phyloP scores from a whole-genome alignment of 1,140 invertebrate species.

The Dolichoris vasculosae region DNA sequence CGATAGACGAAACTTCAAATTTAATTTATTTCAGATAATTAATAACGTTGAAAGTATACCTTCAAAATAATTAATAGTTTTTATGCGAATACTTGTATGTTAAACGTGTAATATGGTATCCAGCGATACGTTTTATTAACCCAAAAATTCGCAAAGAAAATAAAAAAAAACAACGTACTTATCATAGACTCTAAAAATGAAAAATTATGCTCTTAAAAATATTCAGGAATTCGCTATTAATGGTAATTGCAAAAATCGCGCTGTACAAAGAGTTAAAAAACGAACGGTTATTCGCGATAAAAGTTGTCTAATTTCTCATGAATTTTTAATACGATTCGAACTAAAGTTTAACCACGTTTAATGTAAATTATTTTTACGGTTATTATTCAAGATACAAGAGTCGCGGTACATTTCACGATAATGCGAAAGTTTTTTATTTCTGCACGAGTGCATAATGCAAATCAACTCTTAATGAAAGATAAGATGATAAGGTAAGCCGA shows the following conservation, averaged over 20 bases:
- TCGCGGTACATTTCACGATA: background rate
- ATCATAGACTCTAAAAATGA: background rate
- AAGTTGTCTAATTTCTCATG: background rate
- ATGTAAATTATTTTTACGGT: background rate
- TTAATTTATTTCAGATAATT: no score
- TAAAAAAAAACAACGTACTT: background rate
- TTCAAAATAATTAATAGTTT: no score
- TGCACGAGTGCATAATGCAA: background rate
- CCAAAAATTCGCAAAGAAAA: background rate
- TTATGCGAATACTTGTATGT: background rate
- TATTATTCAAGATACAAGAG: background rate
- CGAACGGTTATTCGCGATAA: background rate
- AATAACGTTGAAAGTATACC: no score
- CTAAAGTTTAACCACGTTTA: background rate
- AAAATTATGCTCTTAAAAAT: background rate
- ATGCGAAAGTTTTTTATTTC: background rate
- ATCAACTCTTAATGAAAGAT: constrained; percentile 19
- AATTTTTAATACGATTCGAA: background rate
- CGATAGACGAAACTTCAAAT: no score
- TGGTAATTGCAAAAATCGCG: background rate
- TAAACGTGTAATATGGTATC: background rate
- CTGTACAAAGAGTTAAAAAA: background rate
- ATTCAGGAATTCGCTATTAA: background rate
- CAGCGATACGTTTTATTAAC: background rate
- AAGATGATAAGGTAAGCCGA: constrained; percentile 6